Percentiles rank a stretch among this genome's conserved stretches.
Evolutionary conservation across 2,797 vertebrate genomes (phyloP).

Genomic region (Pampus argenteus): DNA sequence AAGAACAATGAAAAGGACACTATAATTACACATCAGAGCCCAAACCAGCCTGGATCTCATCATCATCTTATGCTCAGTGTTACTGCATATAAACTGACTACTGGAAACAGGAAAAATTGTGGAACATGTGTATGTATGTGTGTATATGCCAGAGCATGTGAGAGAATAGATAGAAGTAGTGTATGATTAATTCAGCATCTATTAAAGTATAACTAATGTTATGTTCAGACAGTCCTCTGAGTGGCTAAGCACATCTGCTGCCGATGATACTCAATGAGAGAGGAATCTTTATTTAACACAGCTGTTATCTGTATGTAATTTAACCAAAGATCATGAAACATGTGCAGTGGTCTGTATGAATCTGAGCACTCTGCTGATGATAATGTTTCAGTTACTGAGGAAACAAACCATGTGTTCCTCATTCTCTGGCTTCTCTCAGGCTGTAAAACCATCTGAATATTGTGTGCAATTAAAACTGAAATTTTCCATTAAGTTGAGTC

Average conservation of each 20-base stretch:
- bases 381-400: conserved; percentile 26
- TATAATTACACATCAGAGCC: conserved; percentile 32
- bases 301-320: conserved; percentile 13
- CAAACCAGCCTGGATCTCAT: neutral
- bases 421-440: conserved; percentile 32
- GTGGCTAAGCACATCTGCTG: conserved; percentile 1
- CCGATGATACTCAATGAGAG: neutral
- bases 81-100: conserved; percentile 60
- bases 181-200: conserved; percentile 22
- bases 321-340: conserved; percentile 29
- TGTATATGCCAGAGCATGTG: conserved; percentile 21
- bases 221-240: conserved; percentile 31
- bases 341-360: conserved; percentile 18
- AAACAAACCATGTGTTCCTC: conserved; percentile 39
- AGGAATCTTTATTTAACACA: conserved; percentile 22
- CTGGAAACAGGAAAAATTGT: conserved; percentile 21
- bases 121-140: conserved; percentile 16
- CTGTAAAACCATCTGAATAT: conserved; percentile 45
- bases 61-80: conserved; percentile 32
- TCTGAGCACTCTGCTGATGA: conserved; percentile 33
- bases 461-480: conserved; percentile 62
- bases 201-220: conserved; percentile 35
- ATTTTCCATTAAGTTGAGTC: conserved; percentile 50
- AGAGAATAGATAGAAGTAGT: conserved; percentile 35
- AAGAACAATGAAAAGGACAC: conserved; percentile 13